phyloP scores from a whole-genome alignment of 2,113 vertebrate species.

The Epinephelus fuscoguttatus region DNA sequence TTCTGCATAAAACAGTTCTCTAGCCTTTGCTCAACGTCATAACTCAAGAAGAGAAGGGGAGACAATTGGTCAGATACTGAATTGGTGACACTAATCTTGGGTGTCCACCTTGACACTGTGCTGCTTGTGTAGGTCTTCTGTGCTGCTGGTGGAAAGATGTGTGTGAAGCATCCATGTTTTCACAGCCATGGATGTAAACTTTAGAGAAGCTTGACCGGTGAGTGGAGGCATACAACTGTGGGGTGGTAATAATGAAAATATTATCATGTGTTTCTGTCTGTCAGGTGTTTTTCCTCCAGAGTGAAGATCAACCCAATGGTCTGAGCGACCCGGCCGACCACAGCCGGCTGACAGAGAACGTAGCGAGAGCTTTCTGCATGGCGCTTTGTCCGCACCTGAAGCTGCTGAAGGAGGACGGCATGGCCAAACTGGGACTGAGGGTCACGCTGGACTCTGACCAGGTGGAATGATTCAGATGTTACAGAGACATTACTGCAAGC shows the following conservation, averaged over 20 bases:
- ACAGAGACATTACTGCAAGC: neutral
- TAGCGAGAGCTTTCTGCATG: slow-evolving; percentile 95
- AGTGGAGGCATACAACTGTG: too few species aligned
- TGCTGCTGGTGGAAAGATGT: too few species aligned
- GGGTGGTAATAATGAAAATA: neutral
- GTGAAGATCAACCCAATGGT: slow-evolving; percentile 91
- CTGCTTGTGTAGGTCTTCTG: too few species aligned
- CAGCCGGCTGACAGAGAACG: slow-evolving; percentile 94
- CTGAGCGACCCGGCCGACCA: slow-evolving; percentile 97
- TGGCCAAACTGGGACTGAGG: slow-evolving; percentile 95
- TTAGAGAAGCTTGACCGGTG: too few species aligned
- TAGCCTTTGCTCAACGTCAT: too few species aligned
- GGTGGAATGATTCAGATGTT: slow-evolving; percentile 78
- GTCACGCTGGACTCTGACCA: slow-evolving; percentile 96
- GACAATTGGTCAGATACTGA: too few species aligned
- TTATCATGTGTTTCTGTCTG: neutral
- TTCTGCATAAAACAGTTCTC: too few species aligned
- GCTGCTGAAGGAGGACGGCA: slow-evolving; percentile 96
- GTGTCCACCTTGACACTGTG: too few species aligned
- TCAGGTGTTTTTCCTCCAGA: slow-evolving; percentile 97
- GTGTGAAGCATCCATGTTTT: too few species aligned
- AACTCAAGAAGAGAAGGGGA: too few species aligned
- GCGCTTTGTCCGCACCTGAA: slow-evolving; percentile 97
- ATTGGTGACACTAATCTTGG: too few species aligned
- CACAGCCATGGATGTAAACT: too few species aligned